A percentile compares a stretch with the other conserved stretches of the same genome.
Evolutionary conservation across 2,797 vertebrate genomes (phyloP).

Genomic region (Manis javanica): DNA sequence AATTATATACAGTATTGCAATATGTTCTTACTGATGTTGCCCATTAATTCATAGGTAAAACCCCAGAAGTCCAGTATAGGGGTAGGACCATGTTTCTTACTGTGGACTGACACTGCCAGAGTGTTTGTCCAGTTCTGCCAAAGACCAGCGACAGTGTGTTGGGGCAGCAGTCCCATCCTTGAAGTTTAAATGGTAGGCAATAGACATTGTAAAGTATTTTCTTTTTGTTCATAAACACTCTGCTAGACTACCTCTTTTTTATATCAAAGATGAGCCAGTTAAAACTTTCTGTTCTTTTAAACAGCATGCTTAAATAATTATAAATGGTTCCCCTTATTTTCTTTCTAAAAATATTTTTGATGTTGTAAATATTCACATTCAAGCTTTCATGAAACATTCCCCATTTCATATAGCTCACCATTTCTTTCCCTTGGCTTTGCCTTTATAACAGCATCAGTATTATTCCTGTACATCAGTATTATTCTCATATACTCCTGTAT

Average conservation of each 20-base stretch:
- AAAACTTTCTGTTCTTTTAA: neutral
- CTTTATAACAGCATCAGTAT: neutral
- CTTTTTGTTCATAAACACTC: neutral
- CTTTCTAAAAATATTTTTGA: slow-evolving; percentile 12
- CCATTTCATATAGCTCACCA: neutral
- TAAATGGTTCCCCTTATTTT: neutral
- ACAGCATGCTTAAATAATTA: neutral
- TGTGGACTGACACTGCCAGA: neutral
- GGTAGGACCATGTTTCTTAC: neutral
- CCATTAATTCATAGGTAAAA: neutral
- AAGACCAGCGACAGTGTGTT: neutral
- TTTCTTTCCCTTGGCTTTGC: neutral
- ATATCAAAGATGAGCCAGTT: neutral
- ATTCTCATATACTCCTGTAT: no score
- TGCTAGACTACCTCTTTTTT: neutral
- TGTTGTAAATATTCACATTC: slow-evolving; percentile 10
- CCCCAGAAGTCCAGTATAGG: neutral
- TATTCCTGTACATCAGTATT: neutral
- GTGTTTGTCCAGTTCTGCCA: neutral
- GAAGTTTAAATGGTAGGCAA: neutral
- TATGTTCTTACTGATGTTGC: neutral
- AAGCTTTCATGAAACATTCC: neutral
- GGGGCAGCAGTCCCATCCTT: neutral
- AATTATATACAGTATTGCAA: slow-evolving; percentile 16
- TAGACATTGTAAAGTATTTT: neutral